These are phyloP conservation scores for Petrocephalus schoutedeni DNA, from an alignment of 2,797 vertebrate genomes.

Conservation along the genomic window DNA sequence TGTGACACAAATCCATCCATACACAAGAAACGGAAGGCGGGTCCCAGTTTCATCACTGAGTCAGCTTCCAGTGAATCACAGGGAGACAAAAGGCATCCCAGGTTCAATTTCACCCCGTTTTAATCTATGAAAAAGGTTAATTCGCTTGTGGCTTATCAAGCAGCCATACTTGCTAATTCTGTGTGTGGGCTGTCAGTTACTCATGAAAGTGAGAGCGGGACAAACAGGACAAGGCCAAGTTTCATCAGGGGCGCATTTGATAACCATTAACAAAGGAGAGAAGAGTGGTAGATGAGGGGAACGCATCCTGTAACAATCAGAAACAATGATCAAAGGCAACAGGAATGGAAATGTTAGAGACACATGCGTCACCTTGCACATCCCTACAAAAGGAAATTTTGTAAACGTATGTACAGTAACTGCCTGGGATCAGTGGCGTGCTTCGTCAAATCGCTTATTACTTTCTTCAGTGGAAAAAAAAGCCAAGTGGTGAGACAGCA, in stretches of 20 bases:
- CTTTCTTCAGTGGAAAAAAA: background rate
- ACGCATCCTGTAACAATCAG: background rate
- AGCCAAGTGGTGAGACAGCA: background rate
- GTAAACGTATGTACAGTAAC: background rate
- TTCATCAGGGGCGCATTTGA: background rate
- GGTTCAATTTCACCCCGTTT: background rate
- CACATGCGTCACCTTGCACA: background rate
- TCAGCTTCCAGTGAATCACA: background rate
- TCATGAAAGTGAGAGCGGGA: background rate
- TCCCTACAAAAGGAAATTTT: background rate
- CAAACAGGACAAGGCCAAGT: background rate
- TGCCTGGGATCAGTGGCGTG: background rate
- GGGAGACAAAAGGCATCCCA: background rate
- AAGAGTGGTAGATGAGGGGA: background rate
- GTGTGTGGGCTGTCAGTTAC: background rate
- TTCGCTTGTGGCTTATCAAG: background rate
- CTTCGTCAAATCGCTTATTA: background rate
- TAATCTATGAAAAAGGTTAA: slow-evolving; percentile 9
- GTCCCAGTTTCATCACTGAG: background rate
- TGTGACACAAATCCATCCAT: background rate
- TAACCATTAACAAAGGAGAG: background rate
- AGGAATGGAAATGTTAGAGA: background rate
- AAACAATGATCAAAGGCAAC: background rate
- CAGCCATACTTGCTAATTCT: background rate
- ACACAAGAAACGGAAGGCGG: background rate